Evolutionary conservation across 2,797 vertebrate species (phyloP).

Genomic region (Catharus ustulatus): DNA sequence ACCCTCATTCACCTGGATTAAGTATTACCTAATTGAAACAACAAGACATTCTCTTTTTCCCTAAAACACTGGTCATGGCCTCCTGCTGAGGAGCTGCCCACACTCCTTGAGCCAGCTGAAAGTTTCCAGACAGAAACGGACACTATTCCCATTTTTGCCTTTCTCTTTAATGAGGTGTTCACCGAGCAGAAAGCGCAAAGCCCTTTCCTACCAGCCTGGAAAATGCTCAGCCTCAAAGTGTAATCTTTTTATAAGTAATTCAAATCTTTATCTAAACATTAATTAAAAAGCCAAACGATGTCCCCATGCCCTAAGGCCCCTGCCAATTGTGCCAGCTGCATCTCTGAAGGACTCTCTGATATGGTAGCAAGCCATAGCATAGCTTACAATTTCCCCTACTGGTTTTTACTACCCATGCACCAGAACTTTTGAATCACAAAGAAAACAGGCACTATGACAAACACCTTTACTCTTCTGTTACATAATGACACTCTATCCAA

Average conservation of each 20-base stretch:
- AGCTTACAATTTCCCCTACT: neutral
- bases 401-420: neutral
- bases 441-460: neutral
- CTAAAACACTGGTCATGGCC: neutral
- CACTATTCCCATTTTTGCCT: neutral
- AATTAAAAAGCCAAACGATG: neutral
- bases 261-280: neutral
- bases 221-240: neutral
- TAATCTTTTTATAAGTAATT: neutral
- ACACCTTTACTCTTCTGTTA: accelerated
- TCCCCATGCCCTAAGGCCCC: neutral
- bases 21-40: neutral
- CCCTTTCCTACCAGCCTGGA: neutral
- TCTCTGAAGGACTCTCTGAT: neutral
- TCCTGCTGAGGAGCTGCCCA: neutral
- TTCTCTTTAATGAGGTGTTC: neutral
- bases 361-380: neutral
- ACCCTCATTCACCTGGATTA: neutral
- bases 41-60: neutral
- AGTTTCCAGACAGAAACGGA: neutral
- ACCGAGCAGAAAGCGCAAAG: neutral
- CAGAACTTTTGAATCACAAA: neutral
- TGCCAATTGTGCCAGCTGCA: neutral
- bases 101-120: neutral
- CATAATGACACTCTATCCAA: neutral